Conservation (phyloP, 1,140 invertebrate genomes). For the Temnothorax nylanderi region DNA sequence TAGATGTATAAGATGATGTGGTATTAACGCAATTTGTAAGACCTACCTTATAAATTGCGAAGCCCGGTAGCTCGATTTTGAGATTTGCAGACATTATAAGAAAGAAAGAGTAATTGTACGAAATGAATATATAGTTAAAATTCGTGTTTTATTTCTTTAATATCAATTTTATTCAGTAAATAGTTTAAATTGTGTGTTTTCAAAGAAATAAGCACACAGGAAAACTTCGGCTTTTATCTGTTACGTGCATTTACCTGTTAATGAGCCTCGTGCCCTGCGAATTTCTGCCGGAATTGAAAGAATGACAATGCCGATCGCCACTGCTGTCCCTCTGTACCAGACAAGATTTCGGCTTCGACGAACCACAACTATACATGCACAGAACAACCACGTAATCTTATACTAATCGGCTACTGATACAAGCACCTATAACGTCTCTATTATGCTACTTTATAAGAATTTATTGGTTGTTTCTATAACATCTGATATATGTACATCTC, state of each 20-base stretch:
- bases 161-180: slow-evolving; percentile 14
- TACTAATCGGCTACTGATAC: slow-evolving; percentile 71
- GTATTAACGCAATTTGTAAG: slow-evolving; percentile 38
- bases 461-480: slow-evolving; percentile 18
- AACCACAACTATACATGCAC: slow-evolving; percentile 87
- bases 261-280: slow-evolving; percentile 82
- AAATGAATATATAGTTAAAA: not conserved
- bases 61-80: slow-evolving; percentile 52
- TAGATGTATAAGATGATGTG: slow-evolving; percentile 55
- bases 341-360: slow-evolving; percentile 91
- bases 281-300: slow-evolving; percentile 84
- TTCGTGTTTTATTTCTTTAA: not conserved
- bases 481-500: not conserved
- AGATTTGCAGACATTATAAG: slow-evolving; percentile 45
- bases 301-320: slow-evolving; percentile 85
- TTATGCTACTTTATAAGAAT: slow-evolving; percentile 46
- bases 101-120: slow-evolving; percentile 1
- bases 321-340: slow-evolving; percentile 89
- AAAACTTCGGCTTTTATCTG: slow-evolving; percentile 3
- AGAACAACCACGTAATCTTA: slow-evolving; percentile 86
- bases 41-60: slow-evolving; percentile 76
- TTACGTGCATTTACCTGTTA: slow-evolving; percentile 85
- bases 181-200: not conserved
- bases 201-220: not conserved
- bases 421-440: slow-evolving; percentile 71